A percentile compares a stretch with the other conserved stretches of the same genome.
Conservation (phyloP, 2,888 invertebrate genomes). For the Apocheima hispidaria region DNA sequence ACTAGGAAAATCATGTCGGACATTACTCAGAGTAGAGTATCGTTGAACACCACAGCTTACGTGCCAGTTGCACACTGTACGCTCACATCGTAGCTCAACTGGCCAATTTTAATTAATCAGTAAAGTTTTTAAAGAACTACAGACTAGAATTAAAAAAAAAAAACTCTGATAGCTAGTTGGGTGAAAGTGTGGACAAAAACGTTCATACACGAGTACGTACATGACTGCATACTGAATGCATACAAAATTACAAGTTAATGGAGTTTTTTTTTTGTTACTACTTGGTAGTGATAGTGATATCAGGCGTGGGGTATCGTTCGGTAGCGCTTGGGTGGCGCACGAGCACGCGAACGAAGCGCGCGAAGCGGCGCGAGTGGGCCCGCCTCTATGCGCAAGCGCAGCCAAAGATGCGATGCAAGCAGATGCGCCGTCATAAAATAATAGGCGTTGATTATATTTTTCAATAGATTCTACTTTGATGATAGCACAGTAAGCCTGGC, state of each 20-base stretch:
- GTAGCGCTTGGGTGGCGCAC: slow-evolving; percentile 79
- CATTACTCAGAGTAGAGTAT: background rate
- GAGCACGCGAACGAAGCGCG: slow-evolving; percentile 75
- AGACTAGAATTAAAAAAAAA: no score
- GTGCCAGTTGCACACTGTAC: background rate
- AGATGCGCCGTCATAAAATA: slow-evolving; percentile 20
- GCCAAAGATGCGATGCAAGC: slow-evolving; percentile 62
- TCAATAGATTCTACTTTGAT: no score
- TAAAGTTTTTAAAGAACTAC: no score
- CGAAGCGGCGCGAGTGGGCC: slow-evolving; percentile 61
- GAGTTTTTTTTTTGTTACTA: background rate
- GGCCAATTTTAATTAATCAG: no score
- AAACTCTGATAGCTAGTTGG: no score
- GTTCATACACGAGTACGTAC: no score
- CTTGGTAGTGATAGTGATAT: background rate
- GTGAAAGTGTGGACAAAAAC: no score
- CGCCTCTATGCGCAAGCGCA: slow-evolving; percentile 67
- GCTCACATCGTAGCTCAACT: no score
- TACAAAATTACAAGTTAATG: no score
- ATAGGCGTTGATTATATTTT: no score
- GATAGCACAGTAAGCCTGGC: no score
- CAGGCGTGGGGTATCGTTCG: slow-evolving; percentile 43
- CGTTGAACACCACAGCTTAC: background rate
- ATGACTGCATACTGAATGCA: no score
- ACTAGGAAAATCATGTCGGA: background rate